These are phyloP conservation scores for Leptodactylus fuscus DNA, from an alignment of 2,113 vertebrate species.

Conservation along the genomic window DNA sequence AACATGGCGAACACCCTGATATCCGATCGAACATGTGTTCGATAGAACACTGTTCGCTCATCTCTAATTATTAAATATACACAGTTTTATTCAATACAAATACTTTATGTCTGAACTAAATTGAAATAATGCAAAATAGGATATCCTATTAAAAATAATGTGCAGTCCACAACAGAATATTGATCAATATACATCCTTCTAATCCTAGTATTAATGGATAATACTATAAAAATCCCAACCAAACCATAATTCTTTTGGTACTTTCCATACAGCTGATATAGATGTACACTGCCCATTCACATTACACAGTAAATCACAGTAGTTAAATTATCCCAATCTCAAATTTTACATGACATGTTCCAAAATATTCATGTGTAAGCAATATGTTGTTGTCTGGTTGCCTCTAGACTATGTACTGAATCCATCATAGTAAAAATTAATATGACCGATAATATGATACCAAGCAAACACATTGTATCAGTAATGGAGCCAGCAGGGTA, in stretches of 20 bases:
- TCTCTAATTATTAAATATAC: not conserved
- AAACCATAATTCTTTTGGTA: not conserved
- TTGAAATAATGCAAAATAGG: not conserved
- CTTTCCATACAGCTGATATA: not conserved
- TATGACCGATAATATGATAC: slow-evolving; percentile 34
- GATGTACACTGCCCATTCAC: not conserved
- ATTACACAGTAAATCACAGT: not conserved
- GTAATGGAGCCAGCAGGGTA: slow-evolving; percentile 12
- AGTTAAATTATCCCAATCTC: slow-evolving; percentile 9
- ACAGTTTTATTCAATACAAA: not conserved
- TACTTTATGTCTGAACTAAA: not conserved
- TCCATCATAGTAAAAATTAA: slow-evolving; percentile 14
- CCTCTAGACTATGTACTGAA: slow-evolving; percentile 1
- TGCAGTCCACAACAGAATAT: not conserved
- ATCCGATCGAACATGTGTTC: no score
- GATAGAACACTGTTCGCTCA: no score
- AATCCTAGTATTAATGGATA: not conserved
- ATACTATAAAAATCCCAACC: not conserved
- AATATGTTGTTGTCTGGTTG: not conserved
- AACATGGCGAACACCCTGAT: no score
- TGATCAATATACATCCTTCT: not conserved
- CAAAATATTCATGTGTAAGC: slow-evolving; percentile 23
- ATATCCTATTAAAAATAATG: not conserved
- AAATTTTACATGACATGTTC: slow-evolving; percentile 27
- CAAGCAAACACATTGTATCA: slow-evolving; percentile 30